Evolutionary conservation across 2,797 vertebrate genomes (phyloP), one percentile per base, ranked within the genome.

Genomic region (Pelobates cultripes): DNA sequence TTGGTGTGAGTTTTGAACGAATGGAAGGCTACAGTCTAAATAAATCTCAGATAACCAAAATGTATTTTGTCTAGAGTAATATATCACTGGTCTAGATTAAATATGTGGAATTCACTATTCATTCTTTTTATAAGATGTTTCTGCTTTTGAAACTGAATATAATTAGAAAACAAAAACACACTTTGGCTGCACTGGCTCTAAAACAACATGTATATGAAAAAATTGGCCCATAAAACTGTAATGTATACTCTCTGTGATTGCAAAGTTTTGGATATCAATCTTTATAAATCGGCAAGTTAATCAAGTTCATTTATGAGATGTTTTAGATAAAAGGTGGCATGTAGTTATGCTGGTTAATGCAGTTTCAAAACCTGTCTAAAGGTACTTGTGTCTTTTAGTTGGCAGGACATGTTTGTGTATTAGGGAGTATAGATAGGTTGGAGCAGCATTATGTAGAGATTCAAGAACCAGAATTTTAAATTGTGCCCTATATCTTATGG

Each of bases 1-100:
- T 64, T 82, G 73, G 43, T 71, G 45, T 70, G 12, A 72, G 60
- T 55, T 55, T 76, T 75, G 42, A 63, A 45, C 45, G 55, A 53
- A 28, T 53, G 51, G 45, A 67, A 53, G 28, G 6, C 45, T 71
- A 40, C 13, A 76, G 55, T 43, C 43, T 66, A 82, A 71, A 77
- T 81, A 53, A 14, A 71, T 66, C 73, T 77, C 60, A 71, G 3
- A 57, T 72, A 53, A 63, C 51, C 17, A 4, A 44, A 81, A 14
- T 68, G 15, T 64, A 81, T 81, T 80, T 76, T 80, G 72, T 69
- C 79, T 68, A 70, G 63, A 60, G 42, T 41, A 80, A 45, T 47
- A 40, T 66, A 60, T 68, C 66, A 68, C 3, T 13, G 42, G 42
- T 43, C 8, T 42, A 9, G 42, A 43, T 43, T 68, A 68, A 43